phyloP scores from a whole-genome alignment of 92 coral and sea anemone species.

The Porites rus region DNA sequence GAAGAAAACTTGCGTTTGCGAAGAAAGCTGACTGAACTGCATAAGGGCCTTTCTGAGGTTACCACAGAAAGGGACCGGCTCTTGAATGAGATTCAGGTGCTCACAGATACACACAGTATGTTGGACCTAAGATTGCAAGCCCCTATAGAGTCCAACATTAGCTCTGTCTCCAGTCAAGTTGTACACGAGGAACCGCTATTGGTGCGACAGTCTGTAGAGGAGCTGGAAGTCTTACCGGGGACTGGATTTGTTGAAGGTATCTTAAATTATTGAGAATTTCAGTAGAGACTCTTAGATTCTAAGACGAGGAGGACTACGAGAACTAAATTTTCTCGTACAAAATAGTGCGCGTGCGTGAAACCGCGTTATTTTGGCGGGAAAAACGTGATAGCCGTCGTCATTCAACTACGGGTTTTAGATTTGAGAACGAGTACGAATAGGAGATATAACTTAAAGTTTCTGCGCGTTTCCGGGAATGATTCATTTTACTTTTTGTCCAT shows the following conservation, averaged over 20 bases:
- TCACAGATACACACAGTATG: slow-evolving; percentile 67
- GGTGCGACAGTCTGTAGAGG: slow-evolving; percentile 64
- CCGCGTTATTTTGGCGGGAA: too few species aligned
- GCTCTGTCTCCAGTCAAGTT: slow-evolving; percentile 65
- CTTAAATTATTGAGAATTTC: neutral
- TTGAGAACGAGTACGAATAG: too few species aligned
- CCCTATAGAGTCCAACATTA: slow-evolving; percentile 60
- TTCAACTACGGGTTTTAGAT: too few species aligned
- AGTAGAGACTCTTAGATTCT: too few species aligned
- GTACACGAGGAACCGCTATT: slow-evolving; percentile 83
- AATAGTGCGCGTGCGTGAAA: too few species aligned
- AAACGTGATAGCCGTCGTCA: too few species aligned
- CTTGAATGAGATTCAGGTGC: slow-evolving; percentile 65
- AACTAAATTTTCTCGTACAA: too few species aligned
- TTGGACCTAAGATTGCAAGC: slow-evolving; percentile 45
- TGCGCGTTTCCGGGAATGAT: too few species aligned
- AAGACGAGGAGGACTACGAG: too few species aligned
- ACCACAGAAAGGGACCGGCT: slow-evolving; percentile 78
- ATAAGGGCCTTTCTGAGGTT: slow-evolving; percentile 69
- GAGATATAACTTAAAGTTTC: too few species aligned
- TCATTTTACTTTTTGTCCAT: too few species aligned
- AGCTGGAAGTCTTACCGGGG: slow-evolving; percentile 77
- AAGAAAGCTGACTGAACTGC: slow-evolving; percentile 60
- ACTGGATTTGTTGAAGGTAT: slow-evolving; percentile 61
- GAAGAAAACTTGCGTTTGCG: slow-evolving; percentile 73